These are phyloP conservation scores for Phocides pigmalion DNA, from an alignment of 1,140 invertebrate genomes.

Conservation along the genomic window DNA sequence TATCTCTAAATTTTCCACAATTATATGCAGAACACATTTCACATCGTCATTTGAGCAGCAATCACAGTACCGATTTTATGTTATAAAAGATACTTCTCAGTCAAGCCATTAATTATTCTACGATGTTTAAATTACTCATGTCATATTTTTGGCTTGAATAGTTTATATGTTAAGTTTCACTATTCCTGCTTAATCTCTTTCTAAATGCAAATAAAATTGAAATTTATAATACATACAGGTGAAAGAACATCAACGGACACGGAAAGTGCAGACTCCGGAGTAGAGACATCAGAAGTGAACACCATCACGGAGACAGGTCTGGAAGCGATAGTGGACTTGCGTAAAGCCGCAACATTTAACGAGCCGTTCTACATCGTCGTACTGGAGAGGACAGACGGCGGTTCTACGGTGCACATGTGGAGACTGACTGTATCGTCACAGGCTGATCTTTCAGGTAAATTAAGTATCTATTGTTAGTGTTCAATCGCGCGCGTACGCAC, in stretches of 20 bases:
- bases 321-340: constrained; percentile 95
- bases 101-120: no score
- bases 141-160: no score
- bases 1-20: no score
- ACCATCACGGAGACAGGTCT: constrained; percentile 87
- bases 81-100: no score
- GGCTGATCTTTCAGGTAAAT: constrained; percentile 84
- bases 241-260: constrained; percentile 64
- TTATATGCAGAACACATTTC: no score
- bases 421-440: constrained; percentile 95
- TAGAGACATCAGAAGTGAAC: constrained; percentile 64
- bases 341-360: constrained; percentile 93
- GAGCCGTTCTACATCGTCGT: constrained; percentile 98
- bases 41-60: no score
- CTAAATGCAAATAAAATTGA: not conserved
- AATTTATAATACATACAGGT: constrained; percentile 52
- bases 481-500: no score
- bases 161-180: no score
- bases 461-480: no score
- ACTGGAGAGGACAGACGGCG: constrained; percentile 91
- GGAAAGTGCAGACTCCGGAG: constrained; percentile 59
- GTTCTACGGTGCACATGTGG: constrained; percentile 98
- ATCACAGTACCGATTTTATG: no score
- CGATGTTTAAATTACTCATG: no score
- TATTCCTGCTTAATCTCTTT: no score